Percentiles rank a stretch among this genome's conserved stretches.
Conservation (phyloP, 2,888 invertebrate genomes). For the Cinara cedri region DNA sequence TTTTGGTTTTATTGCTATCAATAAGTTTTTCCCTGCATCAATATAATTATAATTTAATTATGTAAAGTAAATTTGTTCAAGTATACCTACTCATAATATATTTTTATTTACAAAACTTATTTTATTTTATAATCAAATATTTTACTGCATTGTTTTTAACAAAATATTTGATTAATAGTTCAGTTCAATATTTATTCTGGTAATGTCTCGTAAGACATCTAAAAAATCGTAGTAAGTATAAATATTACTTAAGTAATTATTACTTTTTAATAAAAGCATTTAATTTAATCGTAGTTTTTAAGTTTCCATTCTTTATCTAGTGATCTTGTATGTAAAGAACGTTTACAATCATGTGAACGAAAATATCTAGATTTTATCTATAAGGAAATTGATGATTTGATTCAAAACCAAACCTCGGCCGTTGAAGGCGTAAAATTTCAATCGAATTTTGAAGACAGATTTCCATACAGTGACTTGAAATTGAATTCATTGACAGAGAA, state of each 20-base stretch:
- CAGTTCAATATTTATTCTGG: background rate
- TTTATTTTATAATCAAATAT: background rate
- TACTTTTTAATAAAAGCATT: background rate
- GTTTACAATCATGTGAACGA: background rate
- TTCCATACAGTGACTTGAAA: conserved; percentile 17
- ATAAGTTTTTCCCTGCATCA: too few relatives aligned
- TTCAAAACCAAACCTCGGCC: conserved; percentile 28
- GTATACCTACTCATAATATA: too few relatives aligned
- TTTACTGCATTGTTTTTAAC: conserved; percentile 1
- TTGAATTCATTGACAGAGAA: background rate
- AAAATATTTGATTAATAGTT: conserved; percentile 49
- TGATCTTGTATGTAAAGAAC: conserved; percentile 32
- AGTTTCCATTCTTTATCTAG: background rate
- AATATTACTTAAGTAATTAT: too few relatives aligned
- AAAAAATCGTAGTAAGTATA: conserved; percentile 42
- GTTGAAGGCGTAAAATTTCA: conserved; percentile 43
- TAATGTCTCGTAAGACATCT: conserved; percentile 21
- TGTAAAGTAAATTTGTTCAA: background rate
- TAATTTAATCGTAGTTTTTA: background rate
- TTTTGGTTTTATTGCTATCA: too few relatives aligned
- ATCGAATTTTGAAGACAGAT: conserved; percentile 20
- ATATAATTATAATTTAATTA: conserved; percentile 43
- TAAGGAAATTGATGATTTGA: conserved; percentile 27
- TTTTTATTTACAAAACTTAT: too few relatives aligned
- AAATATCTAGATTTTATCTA: conserved; percentile 35